Base-by-base conservation (phyloP, 2,113 vertebrate species). In the Pollachius pollachius region DNA sequence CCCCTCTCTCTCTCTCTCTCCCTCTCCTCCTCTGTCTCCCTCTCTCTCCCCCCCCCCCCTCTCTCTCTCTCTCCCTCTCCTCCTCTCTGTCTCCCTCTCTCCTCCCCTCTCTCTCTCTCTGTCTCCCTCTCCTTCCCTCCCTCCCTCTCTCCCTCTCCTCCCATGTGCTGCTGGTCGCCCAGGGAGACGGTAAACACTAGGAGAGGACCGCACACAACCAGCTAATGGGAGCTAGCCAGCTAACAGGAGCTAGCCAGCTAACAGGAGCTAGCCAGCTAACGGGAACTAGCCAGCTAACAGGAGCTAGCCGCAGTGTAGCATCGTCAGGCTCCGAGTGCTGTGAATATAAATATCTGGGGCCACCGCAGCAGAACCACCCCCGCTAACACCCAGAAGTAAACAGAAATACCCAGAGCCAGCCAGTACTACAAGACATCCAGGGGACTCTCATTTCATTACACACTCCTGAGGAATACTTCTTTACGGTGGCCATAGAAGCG, bases 131-230 rank as follows among this genome's bases (percentile, higher is more conserved):
- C 30, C 66, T 59, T 59, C 64, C 59, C 63, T 13, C 27, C 57
- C 25, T 54, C 56, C 52, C 30, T 34, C 16, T n/a, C 60, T 21
- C 13, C 60, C 60, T 13, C 18, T 34, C 30, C 16, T 17, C 27
- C 17, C 62, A n/a, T n/a, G n/a, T n/a, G n/a, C 17, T 9, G 6
- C 63, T 7, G 27, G 70, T 85, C 85, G 74, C 84, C 72, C 81
- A 80, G 79, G 81, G 75, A 75, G 82, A 77, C 60, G 77, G 67
- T 80, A 69, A 76, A 75, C 59, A 62, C 79, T 65, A 62, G 76
- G 84, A 85, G 83, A 81, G 83, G 88, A 89, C 88, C 88, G 80
- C 91, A 88, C 90, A 86, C 79, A 82, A 84, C 65, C 72, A n/a
- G 60, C 71, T 68, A 72, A 5, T n/a, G n/a, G 41, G 56, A 59